Conservation (phyloP, 2,113 vertebrate genomes). For the Ailurus styani region DNA sequence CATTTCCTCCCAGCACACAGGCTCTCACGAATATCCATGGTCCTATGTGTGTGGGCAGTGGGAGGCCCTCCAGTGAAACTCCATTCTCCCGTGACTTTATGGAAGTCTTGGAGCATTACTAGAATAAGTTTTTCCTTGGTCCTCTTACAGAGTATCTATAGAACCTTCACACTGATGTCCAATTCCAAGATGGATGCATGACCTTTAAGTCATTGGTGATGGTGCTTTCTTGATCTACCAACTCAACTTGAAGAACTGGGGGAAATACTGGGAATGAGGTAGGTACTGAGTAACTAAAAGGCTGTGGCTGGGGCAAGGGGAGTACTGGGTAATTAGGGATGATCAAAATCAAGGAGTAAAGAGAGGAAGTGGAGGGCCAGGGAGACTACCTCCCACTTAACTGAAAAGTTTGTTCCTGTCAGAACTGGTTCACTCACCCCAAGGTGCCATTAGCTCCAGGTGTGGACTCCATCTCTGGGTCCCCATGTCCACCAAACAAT, state of each 20-base stretch:
- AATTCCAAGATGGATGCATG: background rate
- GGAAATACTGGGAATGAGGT: background rate
- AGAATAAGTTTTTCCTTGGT: background rate
- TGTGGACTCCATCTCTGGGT: background rate
- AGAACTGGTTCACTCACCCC: background rate
- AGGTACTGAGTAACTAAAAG: background rate
- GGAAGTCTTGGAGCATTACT: background rate
- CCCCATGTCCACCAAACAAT: background rate
- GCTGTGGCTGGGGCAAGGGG: background rate
- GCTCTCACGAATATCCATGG: background rate
- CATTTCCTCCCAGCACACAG: background rate
- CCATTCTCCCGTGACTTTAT: background rate
- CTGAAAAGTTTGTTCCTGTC: background rate
- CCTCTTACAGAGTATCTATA: background rate
- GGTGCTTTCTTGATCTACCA: background rate
- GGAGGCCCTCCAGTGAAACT: background rate
- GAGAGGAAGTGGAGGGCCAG: background rate
- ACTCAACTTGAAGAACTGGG: background rate
- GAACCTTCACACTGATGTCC: background rate
- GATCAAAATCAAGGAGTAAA: background rate
- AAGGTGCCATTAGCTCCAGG: background rate
- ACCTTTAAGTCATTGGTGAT: background rate
- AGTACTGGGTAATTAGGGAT: background rate
- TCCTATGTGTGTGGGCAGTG: too few species aligned
- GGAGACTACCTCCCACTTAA: background rate